Evolutionary conservation across 2,888 invertebrate species (phyloP).

Genomic region (Gymnoscelis rufifasciata): DNA sequence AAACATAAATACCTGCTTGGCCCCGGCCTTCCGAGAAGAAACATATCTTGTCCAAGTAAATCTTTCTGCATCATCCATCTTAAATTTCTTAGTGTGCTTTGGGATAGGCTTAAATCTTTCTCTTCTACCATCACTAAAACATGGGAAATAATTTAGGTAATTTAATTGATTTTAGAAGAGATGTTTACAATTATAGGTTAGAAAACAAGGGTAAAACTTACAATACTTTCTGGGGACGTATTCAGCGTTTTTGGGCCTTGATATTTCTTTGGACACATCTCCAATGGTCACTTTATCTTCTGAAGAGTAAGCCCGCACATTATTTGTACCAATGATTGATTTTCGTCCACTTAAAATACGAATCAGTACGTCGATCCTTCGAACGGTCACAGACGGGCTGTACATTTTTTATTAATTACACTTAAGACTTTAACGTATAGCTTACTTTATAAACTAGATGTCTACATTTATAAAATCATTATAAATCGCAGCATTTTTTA

Average conservation of each 20-base stretch:
- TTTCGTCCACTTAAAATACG: constrained; percentile 68
- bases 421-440: constrained; percentile 19
- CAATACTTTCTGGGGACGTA: constrained; percentile 91
- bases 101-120: constrained; percentile 80
- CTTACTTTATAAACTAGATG: background rate
- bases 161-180: constrained; percentile 14
- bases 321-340: constrained; percentile 54
- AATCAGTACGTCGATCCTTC: constrained; percentile 72
- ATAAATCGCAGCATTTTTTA: background rate
- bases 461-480: constrained; percentile 11
- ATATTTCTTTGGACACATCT: constrained; percentile 82
- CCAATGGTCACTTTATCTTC: constrained; percentile 84
- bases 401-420: constrained; percentile 45
- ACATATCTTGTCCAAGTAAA: constrained; percentile 94
- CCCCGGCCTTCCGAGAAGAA: constrained; percentile 95
- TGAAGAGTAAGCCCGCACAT: constrained; percentile 64
- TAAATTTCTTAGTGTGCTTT: constrained; percentile 87
- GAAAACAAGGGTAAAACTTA: constrained; percentile 67
- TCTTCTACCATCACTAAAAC: constrained; percentile 60
- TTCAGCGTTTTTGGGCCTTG: constrained; percentile 83
- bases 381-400: constrained; percentile 61
- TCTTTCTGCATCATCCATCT: constrained; percentile 99
- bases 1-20: constrained; percentile 74
- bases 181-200: constrained; percentile 31
- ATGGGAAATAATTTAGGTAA: constrained; percentile 10